phyloP scores from a whole-genome alignment of 2,797 vertebrate genomes.

The Podargus strigoides region DNA sequence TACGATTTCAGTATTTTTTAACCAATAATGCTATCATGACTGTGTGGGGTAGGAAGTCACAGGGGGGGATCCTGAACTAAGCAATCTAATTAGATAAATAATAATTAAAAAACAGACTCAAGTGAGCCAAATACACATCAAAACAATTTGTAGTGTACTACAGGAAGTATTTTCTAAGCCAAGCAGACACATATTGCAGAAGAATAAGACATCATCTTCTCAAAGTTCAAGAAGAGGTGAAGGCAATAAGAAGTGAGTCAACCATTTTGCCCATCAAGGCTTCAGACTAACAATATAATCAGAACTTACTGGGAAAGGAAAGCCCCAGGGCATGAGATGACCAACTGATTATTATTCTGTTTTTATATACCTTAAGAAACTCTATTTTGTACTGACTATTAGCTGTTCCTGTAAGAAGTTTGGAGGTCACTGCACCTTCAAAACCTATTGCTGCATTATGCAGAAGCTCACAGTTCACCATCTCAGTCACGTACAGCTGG shows the following conservation, averaged over 20 bases:
- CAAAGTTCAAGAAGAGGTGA: not conserved
- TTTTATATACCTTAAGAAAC: not conserved
- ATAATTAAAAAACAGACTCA: not conserved
- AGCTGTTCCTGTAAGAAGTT: not conserved
- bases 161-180: not conserved
- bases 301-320: not conserved
- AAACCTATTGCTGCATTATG: not conserved
- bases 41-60: accelerated
- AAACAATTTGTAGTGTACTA: not conserved
- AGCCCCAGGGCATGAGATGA: not conserved
- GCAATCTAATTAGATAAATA: not conserved
- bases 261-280: not conserved
- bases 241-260: not conserved
- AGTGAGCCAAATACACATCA: not conserved
- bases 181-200: not conserved
- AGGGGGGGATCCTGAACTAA: accelerated
- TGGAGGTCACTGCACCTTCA: not conserved
- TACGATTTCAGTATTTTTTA: not conserved
- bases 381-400: not conserved
- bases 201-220: not conserved
- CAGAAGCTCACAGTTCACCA: not conserved
- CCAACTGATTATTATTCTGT: not conserved
- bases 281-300: not conserved
- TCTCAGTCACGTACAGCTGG: accelerated
- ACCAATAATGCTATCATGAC: accelerated